Conservation (phyloP, 2,888 invertebrate genomes). For the Dichetophora obliterata region DNA sequence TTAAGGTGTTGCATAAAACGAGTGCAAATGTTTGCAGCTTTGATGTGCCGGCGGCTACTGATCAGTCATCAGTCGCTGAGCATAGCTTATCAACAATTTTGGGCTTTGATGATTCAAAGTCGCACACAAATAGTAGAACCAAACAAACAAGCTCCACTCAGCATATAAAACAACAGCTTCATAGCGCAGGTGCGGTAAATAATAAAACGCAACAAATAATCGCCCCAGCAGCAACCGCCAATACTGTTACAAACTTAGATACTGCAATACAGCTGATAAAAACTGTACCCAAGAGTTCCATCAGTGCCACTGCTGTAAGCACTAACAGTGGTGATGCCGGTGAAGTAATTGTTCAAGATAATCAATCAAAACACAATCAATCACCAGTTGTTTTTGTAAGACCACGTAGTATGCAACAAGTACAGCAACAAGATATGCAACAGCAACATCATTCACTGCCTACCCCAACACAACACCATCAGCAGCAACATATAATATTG, state of each 20-base stretch:
- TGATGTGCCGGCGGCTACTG: conserved; percentile 24
- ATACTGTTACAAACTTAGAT: conserved; percentile 38
- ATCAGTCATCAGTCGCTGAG: conserved; percentile 40
- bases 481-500: neutral
- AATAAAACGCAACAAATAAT: conserved; percentile 44
- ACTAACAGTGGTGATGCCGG: neutral
- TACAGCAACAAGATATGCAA: conserved; percentile 51
- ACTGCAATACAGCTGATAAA: neutral
- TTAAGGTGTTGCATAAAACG: conserved; percentile 70
- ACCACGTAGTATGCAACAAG: conserved; percentile 57
- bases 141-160: conserved; percentile 53
- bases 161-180: conserved; percentile 62
- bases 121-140: conserved; percentile 48
- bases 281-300: neutral
- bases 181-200: conserved; percentile 52
- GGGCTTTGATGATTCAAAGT: conserved; percentile 61
- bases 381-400: conserved; percentile 64
- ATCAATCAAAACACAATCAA: conserved; percentile 49
- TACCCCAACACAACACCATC: neutral
- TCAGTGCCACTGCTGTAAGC: neutral
- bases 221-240: conserved; percentile 46
- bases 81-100: conserved; percentile 62
- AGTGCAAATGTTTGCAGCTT: conserved; percentile 49
- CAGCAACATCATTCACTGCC: conserved; percentile 34
- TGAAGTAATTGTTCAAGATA: neutral